These are phyloP conservation scores for Unio delphinus DNA, from an alignment of 2,888 invertebrate species.

Conservation along the genomic window DNA sequence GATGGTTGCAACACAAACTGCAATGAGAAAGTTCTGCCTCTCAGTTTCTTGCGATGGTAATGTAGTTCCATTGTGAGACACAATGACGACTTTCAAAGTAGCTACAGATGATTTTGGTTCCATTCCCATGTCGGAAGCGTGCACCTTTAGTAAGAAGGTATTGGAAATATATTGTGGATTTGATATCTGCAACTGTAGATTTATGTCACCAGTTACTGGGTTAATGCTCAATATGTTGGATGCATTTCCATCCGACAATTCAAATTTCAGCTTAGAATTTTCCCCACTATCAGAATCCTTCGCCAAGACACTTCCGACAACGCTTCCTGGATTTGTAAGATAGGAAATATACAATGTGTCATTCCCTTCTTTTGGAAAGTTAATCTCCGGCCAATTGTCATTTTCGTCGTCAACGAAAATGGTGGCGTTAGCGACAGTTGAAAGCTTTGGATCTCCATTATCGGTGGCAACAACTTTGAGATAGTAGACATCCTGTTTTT, in stretches of 20 bases:
- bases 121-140: constrained; percentile 31
- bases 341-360: constrained; percentile 45
- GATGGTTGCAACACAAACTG: constrained; percentile 32
- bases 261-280: constrained; percentile 49
- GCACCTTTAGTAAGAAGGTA: constrained; percentile 26
- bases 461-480: constrained; percentile 59
- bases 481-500: constrained; percentile 42
- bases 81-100: constrained; percentile 23
- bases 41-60: constrained; percentile 7
- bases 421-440: constrained; percentile 46
- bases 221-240: constrained; percentile 44
- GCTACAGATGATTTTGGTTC: constrained; percentile 16
- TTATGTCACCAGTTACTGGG: constrained; percentile 45
- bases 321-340: constrained; percentile 35
- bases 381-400: constrained; percentile 59
- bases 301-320: constrained; percentile 44
- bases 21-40: constrained; percentile 38
- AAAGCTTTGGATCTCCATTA: constrained; percentile 41
- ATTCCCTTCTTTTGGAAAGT: constrained; percentile 48
- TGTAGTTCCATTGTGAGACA: constrained; percentile 20
- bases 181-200: constrained; percentile 27
- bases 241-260: constrained; percentile 42
- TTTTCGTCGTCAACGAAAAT: constrained; percentile 61
- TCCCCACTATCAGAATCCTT: constrained; percentile 46
- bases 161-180: constrained; percentile 25